Evolutionary conservation across 2,113 vertebrate species (phyloP).

Genomic region (Pseudorhombus dupliciocellatus): DNA sequence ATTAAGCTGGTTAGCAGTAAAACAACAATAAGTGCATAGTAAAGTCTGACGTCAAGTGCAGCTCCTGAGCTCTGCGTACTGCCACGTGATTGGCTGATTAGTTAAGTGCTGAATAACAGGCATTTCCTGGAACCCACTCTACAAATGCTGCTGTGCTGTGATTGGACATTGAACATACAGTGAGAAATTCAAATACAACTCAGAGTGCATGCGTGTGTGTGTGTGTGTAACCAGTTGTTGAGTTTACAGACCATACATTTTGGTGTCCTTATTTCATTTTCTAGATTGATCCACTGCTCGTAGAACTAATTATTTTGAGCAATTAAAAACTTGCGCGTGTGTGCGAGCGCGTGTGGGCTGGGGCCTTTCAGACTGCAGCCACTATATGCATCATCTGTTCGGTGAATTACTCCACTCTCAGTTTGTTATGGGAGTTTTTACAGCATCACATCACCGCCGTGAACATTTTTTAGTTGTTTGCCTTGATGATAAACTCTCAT

Average conservation of each 20-base stretch:
- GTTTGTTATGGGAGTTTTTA: neutral
- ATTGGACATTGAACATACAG: neutral
- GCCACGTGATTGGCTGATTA: too few relatives aligned
- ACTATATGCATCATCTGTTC: too few relatives aligned
- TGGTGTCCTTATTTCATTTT: neutral
- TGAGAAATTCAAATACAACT: too few relatives aligned
- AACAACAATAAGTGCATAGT: too few relatives aligned
- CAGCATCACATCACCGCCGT: neutral
- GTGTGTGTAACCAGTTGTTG: neutral
- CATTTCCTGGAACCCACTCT: too few relatives aligned
- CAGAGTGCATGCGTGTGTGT: too few relatives aligned
- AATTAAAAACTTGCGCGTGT: neutral
- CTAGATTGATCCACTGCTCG: neutral
- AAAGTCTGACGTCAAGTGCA: too few relatives aligned
- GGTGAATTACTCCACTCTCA: neutral
- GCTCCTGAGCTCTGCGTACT: too few relatives aligned
- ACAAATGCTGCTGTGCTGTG: too few relatives aligned
- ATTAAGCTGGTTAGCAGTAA: too few relatives aligned
- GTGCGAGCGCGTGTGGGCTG: neutral
- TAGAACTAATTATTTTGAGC: neutral
- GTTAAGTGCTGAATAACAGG: too few relatives aligned
- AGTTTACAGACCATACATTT: neutral
- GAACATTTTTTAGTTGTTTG: slow-evolving; percentile 21
- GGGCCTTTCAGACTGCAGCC: too few relatives aligned
- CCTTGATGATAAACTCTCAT: neutral